Conservation (phyloP, 2,113 vertebrate species). For the Chitala chitala region DNA sequence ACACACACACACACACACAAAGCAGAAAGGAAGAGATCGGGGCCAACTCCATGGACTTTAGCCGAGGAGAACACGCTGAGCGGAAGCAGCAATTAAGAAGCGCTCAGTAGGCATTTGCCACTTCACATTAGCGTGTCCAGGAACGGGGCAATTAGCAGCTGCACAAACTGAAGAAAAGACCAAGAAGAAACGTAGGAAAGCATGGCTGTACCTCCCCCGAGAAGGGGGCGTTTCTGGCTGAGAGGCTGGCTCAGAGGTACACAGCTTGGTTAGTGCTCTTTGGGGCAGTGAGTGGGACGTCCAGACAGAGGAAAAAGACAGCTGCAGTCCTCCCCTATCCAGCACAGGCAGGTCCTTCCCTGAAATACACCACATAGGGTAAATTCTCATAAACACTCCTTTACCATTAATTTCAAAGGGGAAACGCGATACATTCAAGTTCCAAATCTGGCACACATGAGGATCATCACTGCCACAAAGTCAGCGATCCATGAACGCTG, state of each 20-base stretch:
- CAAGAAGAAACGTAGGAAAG: background rate
- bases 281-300: background rate
- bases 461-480: no score
- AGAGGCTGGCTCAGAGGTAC: background rate
- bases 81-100: conserved; percentile 13
- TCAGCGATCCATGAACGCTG: no score
- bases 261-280: background rate
- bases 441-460: no score
- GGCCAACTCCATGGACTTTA: background rate
- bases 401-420: no score
- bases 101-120: conserved; percentile 4
- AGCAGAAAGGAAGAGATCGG: background rate
- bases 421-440: no score
- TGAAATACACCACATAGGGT: no score
- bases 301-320: background rate
- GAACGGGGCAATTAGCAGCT: conserved; percentile 19
- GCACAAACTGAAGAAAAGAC: background rate
- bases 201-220: background rate
- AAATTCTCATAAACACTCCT: no score
- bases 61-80: background rate
- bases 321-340: background rate
- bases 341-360: no score
- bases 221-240: background rate
- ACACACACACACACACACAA: background rate
- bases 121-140: conserved; percentile 22